A percentile compares a stretch with the other conserved stretches of the same genome.
phyloP scores from a whole-genome alignment of 2,797 vertebrate species.

The Clarias fuscus region DNA sequence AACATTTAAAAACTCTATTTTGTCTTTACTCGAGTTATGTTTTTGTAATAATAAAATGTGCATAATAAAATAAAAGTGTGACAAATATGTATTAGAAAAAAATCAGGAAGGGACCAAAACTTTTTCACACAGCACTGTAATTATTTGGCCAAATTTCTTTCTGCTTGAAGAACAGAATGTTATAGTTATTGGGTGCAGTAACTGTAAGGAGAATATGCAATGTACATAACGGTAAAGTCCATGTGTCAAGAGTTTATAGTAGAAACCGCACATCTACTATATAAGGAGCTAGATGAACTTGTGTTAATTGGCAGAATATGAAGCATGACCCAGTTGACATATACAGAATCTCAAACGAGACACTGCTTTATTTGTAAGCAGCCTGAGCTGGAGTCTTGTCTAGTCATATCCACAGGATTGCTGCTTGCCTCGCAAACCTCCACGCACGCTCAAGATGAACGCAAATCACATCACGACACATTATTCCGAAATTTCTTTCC shows the following conservation, averaged over 20 bases:
- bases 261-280: neutral
- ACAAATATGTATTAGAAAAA: no score
- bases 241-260: neutral
- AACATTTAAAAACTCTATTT: no score
- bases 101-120: no score
- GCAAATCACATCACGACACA: neutral
- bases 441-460: neutral
- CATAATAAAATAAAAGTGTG: no score
- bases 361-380: neutral
- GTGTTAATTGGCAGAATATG: neutral
- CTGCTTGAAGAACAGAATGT: no score
- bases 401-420: neutral
- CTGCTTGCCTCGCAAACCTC: neutral
- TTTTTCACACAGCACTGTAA: no score
- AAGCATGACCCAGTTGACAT: neutral
- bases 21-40: no score
- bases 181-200: no score
- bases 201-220: no score
- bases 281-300: conserved; percentile 5
- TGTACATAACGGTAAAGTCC: no score
- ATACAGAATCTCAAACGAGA: neutral
- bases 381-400: neutral
- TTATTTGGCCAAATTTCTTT: no score
- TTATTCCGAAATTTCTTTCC: neutral
- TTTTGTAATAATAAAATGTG: no score